phyloP scores from a whole-genome alignment of 2,888 invertebrate species.

The Clunio marinus region DNA sequence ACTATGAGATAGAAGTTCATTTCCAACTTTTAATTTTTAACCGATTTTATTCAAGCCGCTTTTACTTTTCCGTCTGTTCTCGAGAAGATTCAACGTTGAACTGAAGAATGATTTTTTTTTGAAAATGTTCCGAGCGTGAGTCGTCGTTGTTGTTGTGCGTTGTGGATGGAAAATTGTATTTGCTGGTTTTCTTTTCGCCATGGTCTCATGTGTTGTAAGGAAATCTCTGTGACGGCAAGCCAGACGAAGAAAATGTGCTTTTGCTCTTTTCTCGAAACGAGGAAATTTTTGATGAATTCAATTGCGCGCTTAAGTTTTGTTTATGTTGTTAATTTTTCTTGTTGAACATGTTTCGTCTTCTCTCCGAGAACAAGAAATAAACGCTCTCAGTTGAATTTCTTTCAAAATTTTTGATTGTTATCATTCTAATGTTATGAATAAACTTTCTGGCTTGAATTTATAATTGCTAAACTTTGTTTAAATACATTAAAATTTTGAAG shows the following conservation, averaged over 20 bases:
- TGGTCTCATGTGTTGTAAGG: not conserved
- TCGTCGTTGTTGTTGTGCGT: not conserved
- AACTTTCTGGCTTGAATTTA: too few relatives aligned
- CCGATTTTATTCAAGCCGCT: not conserved
- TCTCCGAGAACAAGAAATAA: too few relatives aligned
- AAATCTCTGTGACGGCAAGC: not conserved
- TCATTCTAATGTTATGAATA: too few relatives aligned
- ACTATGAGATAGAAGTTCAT: not conserved
- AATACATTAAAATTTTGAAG: too few relatives aligned
- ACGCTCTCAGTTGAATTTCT: too few relatives aligned
- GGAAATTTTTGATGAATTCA: not conserved
- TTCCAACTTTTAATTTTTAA: not conserved
- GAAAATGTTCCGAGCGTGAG: not conserved
- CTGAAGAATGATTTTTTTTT: slow-evolving; percentile 2
- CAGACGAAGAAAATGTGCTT: not conserved
- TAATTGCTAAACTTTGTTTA: too few relatives aligned
- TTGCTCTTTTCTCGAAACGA: not conserved
- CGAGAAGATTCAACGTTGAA: not conserved
- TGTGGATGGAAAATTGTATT: not conserved
- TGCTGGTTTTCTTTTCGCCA: not conserved
- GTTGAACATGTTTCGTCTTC: too few relatives aligned
- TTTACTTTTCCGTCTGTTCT: not conserved
- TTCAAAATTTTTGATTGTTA: too few relatives aligned
- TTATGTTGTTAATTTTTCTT: not conserved
- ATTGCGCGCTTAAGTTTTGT: not conserved